phyloP scores from a whole-genome alignment of 1,140 invertebrate genomes.

The Maniola jurtina region DNA sequence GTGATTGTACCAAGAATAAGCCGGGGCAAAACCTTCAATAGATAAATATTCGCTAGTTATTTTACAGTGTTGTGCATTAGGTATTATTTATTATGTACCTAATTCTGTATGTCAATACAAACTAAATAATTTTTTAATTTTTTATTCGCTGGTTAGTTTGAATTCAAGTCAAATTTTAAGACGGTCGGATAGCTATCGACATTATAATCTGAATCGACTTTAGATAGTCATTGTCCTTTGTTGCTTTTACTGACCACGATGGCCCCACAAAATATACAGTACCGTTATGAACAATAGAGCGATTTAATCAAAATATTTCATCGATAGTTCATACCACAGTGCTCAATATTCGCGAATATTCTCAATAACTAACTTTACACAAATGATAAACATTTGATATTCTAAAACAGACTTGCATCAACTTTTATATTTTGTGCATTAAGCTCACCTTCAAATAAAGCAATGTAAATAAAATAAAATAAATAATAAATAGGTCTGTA shows the following conservation, averaged over 20 bases:
- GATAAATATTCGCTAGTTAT: no score
- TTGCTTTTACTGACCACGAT: neutral
- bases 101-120: no score
- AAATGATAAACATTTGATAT: neutral
- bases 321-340: conserved; percentile 17
- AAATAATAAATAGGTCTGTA: no score
- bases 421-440: no score
- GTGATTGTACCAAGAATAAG: no score
- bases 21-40: no score
- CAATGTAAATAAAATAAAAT: neutral
- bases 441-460: no score
- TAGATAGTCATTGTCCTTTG: neutral
- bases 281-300: conserved; percentile 23
- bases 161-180: no score
- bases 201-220: neutral
- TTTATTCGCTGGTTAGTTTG: no score
- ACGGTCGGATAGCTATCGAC: neutral
- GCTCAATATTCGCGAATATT: neutral
- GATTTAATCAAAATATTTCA: conserved; percentile 22
- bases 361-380: conserved; percentile 3
- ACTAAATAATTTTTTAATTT: no score
- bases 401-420: neutral
- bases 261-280: conserved; percentile 7
- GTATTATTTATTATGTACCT: no score
- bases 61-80: no score